Evolutionary conservation across 2,113 vertebrate genomes (phyloP).

Genomic region (Bambusicola thoracicus): DNA sequence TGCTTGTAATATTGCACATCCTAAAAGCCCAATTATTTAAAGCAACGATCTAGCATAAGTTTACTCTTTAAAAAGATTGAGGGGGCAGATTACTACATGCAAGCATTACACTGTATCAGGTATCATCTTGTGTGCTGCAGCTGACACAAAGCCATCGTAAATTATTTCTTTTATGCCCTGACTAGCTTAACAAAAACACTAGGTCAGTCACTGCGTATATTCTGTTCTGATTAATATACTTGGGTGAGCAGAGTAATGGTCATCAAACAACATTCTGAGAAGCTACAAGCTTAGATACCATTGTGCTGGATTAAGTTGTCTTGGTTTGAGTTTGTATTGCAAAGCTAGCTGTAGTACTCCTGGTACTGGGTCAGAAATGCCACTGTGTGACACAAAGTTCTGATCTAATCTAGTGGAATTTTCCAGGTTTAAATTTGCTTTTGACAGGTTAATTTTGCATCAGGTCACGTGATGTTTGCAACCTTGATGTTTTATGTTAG

Average conservation of each 20-base stretch:
- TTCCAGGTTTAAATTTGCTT: background rate
- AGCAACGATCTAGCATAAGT: background rate
- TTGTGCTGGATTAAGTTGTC: background rate
- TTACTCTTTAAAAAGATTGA: background rate
- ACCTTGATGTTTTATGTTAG: background rate
- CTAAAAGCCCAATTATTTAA: background rate
- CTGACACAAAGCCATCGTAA: background rate
- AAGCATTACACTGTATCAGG: background rate
- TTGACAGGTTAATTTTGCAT: background rate
- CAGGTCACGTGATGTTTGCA: background rate
- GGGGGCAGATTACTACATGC: background rate
- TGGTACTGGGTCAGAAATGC: background rate
- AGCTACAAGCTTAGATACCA: background rate
- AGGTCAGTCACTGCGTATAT: background rate
- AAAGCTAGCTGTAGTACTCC: background rate
- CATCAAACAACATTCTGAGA: background rate
- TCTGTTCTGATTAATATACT: background rate
- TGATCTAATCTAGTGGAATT: background rate
- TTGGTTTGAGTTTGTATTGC: background rate
- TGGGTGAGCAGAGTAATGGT: background rate
- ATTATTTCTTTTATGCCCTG: background rate
- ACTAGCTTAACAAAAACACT: background rate
- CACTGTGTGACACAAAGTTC: background rate
- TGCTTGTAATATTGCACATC: accelerated
- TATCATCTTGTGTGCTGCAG: background rate